Conservation (phyloP, 1,140 invertebrate species). For the Odontomachus brunneus region DNA sequence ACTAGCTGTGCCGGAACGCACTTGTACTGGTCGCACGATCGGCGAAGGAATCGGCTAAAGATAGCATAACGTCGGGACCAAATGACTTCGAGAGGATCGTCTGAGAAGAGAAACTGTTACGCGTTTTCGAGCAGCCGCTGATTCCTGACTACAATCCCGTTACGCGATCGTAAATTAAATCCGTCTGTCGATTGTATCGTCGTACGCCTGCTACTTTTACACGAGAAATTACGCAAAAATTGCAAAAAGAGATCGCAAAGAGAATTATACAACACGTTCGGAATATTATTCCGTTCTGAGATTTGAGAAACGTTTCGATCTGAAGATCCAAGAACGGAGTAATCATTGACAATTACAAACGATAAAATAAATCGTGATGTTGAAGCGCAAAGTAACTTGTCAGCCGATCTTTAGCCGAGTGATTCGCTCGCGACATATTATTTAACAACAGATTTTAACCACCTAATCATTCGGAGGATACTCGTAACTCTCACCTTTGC, state of each 20-base stretch:
- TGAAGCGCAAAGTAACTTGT: constrained; percentile 7
- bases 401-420: constrained; percentile 75
- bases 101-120: constrained; percentile 5
- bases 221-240: no score
- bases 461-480: constrained; percentile 79
- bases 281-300: no score
- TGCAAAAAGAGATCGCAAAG: no score
- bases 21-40: constrained; percentile 85
- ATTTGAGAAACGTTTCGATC: no score
- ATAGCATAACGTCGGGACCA: constrained; percentile 18
- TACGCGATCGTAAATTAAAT: not conserved
- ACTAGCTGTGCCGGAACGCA: constrained; percentile 86
- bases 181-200: not conserved
- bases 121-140: no score
- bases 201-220: not conserved
- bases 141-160: not conserved
- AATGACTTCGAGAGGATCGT: not conserved
- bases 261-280: no score
- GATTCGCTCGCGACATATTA: constrained; percentile 81
- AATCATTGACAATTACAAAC: not conserved
- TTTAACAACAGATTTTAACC: constrained; percentile 84
- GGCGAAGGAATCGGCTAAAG: constrained; percentile 78
- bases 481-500: constrained; percentile 69
- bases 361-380: not conserved
- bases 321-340: no score